A percentile compares a stretch with the other conserved stretches of the same genome.
phyloP scores from a whole-genome alignment of 2,888 invertebrate genomes.

The Drosophila mulleri region DNA sequence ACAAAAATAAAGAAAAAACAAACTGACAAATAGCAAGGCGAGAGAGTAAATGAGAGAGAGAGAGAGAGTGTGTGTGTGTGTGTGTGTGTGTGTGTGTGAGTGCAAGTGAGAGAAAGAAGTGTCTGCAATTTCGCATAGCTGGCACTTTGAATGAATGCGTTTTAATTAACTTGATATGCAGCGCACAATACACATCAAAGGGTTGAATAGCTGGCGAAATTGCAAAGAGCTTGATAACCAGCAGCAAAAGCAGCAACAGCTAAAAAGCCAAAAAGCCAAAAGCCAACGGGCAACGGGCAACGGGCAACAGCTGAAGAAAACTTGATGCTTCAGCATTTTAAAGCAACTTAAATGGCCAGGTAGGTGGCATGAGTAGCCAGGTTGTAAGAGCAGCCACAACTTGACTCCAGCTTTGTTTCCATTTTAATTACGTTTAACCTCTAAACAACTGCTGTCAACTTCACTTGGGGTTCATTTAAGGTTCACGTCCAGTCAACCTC shows the following conservation, averaged over 20 bases:
- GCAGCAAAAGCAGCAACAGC: not conserved
- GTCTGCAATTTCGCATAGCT: slow-evolving; percentile 60
- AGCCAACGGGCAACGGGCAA: not conserved
- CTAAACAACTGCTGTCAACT: slow-evolving; percentile 10
- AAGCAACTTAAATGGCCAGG: slow-evolving; percentile 26
- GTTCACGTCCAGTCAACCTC: not conserved
- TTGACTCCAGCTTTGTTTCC: slow-evolving; percentile 30
- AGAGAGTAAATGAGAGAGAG: not conserved
- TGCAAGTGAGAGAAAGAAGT: slow-evolving; percentile 14
- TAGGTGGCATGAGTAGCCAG: slow-evolving; percentile 1
- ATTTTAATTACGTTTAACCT: slow-evolving; percentile 35
- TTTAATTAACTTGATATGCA: slow-evolving; percentile 66
- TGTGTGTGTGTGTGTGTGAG: not conserved
- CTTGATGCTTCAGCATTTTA: slow-evolving; percentile 29
- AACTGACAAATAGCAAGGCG: slow-evolving; percentile 20
- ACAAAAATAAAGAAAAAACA: slow-evolving; percentile 21
- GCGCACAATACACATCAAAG: slow-evolving; percentile 37
- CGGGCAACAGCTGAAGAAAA: slow-evolving; percentile 2
- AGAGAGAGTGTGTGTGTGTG: not conserved
- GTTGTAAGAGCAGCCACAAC: slow-evolving; percentile 5
- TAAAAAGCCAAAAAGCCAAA: slow-evolving; percentile 1
- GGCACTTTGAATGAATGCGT: slow-evolving; percentile 64
- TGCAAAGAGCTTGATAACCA: slow-evolving; percentile 33
- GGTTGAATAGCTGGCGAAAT: slow-evolving; percentile 27
- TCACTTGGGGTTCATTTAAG: not conserved